Evolutionary conservation across 2,888 invertebrate species (phyloP), one percentile per base, ranked within the genome.

Genomic region (Drosophila yooni): DNA sequence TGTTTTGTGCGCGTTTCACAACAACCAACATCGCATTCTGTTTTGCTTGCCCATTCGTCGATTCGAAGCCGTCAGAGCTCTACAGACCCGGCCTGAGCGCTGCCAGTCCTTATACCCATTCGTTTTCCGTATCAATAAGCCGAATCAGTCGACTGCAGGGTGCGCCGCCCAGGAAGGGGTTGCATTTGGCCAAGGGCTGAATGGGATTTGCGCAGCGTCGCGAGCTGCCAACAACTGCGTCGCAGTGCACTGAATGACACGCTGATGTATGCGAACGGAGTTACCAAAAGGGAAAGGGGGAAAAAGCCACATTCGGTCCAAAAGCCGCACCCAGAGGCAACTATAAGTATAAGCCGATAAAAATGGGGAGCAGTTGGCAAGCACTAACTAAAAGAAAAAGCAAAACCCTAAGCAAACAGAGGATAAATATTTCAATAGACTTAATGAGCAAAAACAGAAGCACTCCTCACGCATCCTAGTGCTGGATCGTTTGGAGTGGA

Each of bases 21-120:
- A 84, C 88, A 88, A 79, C 67, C 67, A 83, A 83, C 81, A 76
- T 78, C 75, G 78, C 70, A 86, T 83, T 84, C 87, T 84, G 84
- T 84, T 84, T 84, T 84, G 84, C 70, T 88, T 70, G 52, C 36
- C 46, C 70, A 48, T 84, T 88, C 84, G 79, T 66, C 38, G 29
- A 40, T 38, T 25, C 33, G 21, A 59, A 43, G 59, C 70, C 54
- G 77, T 61, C 70, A 33, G 40, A 50, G 40, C 69, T 18, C 13
- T 18, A 6, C 21, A 46, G 63, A 73, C 69, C 6, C 48, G 15
- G 27, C 38, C 65, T 36, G 66, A 13, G 33, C 60, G 48, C 76
- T 74, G 33, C 65, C 63, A 57, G 53, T 36, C 38, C 48, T 59
- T 31, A 46, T 15, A 15, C 11, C 10, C 34, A 36, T 33, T 36